Conservation (phyloP, 2,888 invertebrate genomes). For the Prosapia bicincta region DNA sequence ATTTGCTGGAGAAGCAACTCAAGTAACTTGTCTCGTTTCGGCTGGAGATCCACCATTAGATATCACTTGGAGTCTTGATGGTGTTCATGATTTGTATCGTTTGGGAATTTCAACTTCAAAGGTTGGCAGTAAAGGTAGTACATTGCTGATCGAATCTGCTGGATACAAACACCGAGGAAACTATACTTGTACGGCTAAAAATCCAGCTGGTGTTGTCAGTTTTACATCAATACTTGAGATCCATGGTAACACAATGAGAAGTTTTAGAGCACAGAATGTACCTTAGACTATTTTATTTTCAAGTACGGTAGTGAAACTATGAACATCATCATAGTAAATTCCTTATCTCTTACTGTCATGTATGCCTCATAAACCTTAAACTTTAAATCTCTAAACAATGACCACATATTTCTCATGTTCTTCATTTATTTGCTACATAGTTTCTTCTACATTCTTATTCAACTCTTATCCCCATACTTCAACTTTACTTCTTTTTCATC, state of each 20-base stretch:
- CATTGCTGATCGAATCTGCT: slow-evolving; percentile 39
- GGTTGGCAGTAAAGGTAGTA: slow-evolving; percentile 46
- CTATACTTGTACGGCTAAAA: slow-evolving; percentile 61
- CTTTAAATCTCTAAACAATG: no score
- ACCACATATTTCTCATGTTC: no score
- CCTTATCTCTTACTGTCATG: no score
- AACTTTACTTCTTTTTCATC: no score
- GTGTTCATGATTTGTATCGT: slow-evolving; percentile 32
- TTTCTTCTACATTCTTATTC: no score
- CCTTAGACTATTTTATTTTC: no score
- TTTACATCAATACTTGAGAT: slow-evolving; percentile 62
- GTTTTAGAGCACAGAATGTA: neutral
- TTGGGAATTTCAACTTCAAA: slow-evolving; percentile 44
- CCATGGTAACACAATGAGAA: slow-evolving; percentile 53
- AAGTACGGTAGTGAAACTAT: no score
- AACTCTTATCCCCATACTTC: no score
- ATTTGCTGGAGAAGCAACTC: slow-evolving; percentile 64
- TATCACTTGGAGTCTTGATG: slow-evolving; percentile 59
- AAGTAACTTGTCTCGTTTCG: slow-evolving; percentile 63
- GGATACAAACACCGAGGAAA: slow-evolving; percentile 53
- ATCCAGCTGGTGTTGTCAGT: slow-evolving; percentile 59
- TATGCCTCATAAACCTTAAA: no score
- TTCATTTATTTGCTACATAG: no score
- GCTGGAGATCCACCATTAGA: slow-evolving; percentile 71
- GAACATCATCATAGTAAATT: no score